Percentiles rank a stretch among this genome's conserved stretches.
Conservation (phyloP, 2,113 vertebrate genomes). For the Gymnocephalus cernua region DNA sequence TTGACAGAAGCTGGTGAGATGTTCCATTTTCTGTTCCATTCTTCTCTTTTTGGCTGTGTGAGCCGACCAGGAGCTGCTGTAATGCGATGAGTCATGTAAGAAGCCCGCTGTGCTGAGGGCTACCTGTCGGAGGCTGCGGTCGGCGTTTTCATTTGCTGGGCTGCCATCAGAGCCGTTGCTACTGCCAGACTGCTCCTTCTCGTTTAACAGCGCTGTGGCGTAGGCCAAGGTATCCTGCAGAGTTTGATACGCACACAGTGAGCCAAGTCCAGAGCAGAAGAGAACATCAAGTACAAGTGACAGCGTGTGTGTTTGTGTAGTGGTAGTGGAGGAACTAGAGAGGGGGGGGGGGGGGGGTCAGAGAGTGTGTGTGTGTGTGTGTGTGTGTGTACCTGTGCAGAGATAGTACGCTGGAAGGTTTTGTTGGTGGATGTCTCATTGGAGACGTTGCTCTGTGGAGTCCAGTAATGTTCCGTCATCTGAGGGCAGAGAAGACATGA, state of each 20-base stretch:
- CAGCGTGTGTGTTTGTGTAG: background rate
- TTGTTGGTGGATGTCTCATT: slow-evolving; percentile 99
- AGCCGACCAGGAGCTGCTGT: slow-evolving; percentile 11
- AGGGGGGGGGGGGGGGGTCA: no score
- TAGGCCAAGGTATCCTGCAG: slow-evolving; percentile 95
- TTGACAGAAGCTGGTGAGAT: slow-evolving; percentile 40
- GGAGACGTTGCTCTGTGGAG: slow-evolving; percentile 97
- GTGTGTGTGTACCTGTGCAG: slow-evolving; percentile 90
- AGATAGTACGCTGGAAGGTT: slow-evolving; percentile 99
- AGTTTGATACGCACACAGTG: slow-evolving; percentile 33
- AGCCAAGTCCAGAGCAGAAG: background rate
- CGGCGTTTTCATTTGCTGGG: slow-evolving; percentile 94
- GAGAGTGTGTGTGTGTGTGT: slow-evolving; percentile 11
- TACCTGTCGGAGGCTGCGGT: slow-evolving; percentile 96
- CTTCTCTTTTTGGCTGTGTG: slow-evolving; percentile 21
- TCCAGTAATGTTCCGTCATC: slow-evolving; percentile 99
- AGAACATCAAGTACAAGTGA: background rate
- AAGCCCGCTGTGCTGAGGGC: background rate
- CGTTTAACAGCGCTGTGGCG: slow-evolving; percentile 96
- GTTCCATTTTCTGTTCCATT: slow-evolving; percentile 43
- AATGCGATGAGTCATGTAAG: slow-evolving; percentile 31
- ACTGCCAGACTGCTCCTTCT: slow-evolving; percentile 98
- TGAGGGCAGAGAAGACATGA: slow-evolving; percentile 71
- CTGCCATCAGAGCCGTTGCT: slow-evolving; percentile 98
- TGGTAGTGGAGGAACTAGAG: background rate